A percentile compares a stretch with the other conserved stretches of the same genome.
Evolutionary conservation across 1,140 invertebrate species (phyloP).

Genomic region (Gryon sp.): DNA sequence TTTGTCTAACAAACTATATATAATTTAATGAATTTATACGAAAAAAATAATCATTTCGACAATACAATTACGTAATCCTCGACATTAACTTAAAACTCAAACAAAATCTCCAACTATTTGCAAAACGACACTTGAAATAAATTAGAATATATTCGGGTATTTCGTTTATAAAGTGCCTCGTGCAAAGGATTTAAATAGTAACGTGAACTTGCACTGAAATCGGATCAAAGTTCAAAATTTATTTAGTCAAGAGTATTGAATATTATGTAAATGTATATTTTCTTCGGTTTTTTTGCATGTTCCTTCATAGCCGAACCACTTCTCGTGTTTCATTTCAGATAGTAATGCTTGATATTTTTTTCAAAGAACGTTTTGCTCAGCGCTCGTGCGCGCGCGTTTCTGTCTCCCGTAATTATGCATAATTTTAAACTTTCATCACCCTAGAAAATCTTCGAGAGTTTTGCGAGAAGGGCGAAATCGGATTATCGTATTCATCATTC

Average conservation of each 20-base stretch:
- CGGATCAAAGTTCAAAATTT: constrained; percentile 31
- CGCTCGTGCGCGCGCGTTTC: neutral
- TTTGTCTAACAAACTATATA: too few relatives aligned
- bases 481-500: constrained; percentile 39
- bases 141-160: constrained; percentile 23
- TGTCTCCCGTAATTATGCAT: constrained; percentile 40
- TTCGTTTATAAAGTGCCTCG: neutral
- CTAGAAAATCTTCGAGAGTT: constrained; percentile 22
- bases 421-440: constrained; percentile 52
- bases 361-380: neutral
- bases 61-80: too few relatives aligned
- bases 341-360: constrained; percentile 21
- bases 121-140: constrained; percentile 21
- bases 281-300: too few relatives aligned
- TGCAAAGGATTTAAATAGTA: constrained; percentile 5
- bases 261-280: constrained; percentile 36
- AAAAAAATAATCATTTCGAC: too few relatives aligned
- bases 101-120: too few relatives aligned
- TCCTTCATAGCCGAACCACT: neutral
- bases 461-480: constrained; percentile 26
- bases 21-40: too few relatives aligned
- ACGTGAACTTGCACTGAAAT: constrained; percentile 17
- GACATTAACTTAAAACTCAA: too few relatives aligned
- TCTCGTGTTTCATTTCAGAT: constrained; percentile 35
- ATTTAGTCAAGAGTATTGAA: constrained; percentile 27